These are phyloP conservation scores for Turdus rufiventris DNA, from an alignment of 2,113 vertebrate species.

Conservation along the genomic window DNA sequence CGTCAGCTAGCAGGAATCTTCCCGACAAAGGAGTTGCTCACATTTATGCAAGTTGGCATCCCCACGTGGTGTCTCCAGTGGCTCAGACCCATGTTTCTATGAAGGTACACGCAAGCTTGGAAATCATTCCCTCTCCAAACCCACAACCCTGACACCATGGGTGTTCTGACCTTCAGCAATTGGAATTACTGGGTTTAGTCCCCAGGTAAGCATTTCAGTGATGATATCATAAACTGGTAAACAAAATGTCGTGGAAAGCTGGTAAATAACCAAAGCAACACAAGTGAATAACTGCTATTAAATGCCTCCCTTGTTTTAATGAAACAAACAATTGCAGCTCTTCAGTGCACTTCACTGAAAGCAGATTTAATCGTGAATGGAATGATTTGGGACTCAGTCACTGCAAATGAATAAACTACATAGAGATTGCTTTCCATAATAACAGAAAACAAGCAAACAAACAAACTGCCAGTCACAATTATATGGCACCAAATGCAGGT, in stretches of 20 bases:
- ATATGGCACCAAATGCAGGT: background rate
- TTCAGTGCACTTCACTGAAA: background rate
- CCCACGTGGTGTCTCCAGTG: background rate
- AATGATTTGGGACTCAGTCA: conserved; percentile 17
- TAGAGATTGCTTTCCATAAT: background rate
- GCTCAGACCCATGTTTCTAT: background rate
- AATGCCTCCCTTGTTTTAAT: conserved; percentile 14
- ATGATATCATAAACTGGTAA: background rate
- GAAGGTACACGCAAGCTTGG: background rate
- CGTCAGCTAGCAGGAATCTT: background rate
- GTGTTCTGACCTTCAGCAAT: background rate
- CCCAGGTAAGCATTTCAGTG: background rate
- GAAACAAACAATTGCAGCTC: background rate
- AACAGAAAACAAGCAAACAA: conserved; percentile 15
- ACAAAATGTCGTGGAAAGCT: background rate
- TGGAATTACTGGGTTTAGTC: background rate
- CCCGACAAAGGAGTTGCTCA: background rate
- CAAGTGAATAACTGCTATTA: background rate
- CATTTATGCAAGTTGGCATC: background rate
- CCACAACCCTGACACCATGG: background rate
- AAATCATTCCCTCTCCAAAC: background rate
- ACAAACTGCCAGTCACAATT: conserved; percentile 15
- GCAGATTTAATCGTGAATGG: background rate
- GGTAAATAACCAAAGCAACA: background rate
- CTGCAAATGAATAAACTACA: conserved; percentile 7